Conservation (phyloP, 2,113 vertebrate species). For the Hypomesus transpacificus region DNA sequence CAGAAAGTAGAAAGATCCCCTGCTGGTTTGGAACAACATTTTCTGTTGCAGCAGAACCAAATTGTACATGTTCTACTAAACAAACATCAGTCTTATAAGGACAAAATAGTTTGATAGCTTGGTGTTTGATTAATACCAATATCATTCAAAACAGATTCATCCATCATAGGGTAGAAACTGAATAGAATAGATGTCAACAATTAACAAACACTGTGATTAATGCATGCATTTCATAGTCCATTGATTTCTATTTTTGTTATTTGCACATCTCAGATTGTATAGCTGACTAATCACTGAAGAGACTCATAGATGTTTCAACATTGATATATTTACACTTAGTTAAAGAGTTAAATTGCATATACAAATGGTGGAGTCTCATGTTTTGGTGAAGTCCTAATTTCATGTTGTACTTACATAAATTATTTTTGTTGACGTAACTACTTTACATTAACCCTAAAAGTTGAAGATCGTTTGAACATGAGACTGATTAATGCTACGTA, state of each 20-base stretch:
- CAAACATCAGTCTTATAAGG: conserved; percentile 8
- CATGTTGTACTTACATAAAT: too few species aligned
- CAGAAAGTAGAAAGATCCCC: neutral
- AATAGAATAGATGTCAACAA: conserved; percentile 26
- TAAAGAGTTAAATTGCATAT: conserved; percentile 21
- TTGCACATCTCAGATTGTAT: conserved; percentile 22
- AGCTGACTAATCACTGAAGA: conserved; percentile 32
- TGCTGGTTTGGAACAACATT: conserved; percentile 13
- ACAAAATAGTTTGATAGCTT: conserved; percentile 4
- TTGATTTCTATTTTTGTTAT: conserved; percentile 35
- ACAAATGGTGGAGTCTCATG: too few species aligned
- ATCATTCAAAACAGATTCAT: conserved; percentile 6
- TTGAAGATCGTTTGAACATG: conserved; percentile 5
- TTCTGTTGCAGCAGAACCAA: neutral
- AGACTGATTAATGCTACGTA: neutral
- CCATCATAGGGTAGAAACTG: conserved; percentile 8
- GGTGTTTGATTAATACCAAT: conserved; percentile 9
- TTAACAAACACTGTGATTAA: conserved; percentile 27
- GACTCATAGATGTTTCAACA: neutral
- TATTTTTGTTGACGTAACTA: too few species aligned
- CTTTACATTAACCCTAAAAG: neutral
- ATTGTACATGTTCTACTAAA: conserved; percentile 5
- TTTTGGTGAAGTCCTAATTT: too few species aligned
- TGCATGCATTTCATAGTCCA: conserved; percentile 43
- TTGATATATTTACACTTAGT: conserved; percentile 9